Conservation (phyloP, 2,113 vertebrate genomes). For the Cottus gobio region DNA sequence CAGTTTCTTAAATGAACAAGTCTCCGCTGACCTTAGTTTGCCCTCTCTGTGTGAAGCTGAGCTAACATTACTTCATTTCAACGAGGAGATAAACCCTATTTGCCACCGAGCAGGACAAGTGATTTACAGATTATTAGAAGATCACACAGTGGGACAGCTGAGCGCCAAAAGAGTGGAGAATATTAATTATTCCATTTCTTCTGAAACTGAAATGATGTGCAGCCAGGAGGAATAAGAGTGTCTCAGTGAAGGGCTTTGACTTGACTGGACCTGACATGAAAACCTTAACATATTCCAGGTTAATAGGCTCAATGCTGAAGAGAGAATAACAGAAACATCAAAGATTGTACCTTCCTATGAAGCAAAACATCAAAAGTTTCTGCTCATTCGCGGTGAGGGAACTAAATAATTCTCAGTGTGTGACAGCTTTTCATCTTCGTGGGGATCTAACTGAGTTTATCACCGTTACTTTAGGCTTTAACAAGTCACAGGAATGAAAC, state of each 20-base stretch:
- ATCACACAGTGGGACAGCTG: conserved; percentile 33
- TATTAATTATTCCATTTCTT: conserved; percentile 50
- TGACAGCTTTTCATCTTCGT: conserved; percentile 19
- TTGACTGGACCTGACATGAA: not conserved
- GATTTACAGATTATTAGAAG: conserved; percentile 51
- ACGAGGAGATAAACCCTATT: conserved; percentile 21
- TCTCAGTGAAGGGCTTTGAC: conserved; percentile 1
- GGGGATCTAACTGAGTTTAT: conserved; percentile 13
- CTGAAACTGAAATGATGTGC: conserved; percentile 7
- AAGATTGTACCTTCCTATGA: conserved; percentile 6
- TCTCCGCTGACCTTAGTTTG: conserved; percentile 46
- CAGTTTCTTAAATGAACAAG: conserved; percentile 54
- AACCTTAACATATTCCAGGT: conserved; percentile 9
- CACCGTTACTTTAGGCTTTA: not conserved
- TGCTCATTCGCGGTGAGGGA: not conserved
- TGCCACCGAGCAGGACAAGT: conserved; percentile 22
- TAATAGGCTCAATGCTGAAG: not conserved
- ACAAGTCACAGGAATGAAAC: not conserved
- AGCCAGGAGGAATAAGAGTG: not conserved
- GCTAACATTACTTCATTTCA: conserved; percentile 58
- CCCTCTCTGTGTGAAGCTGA: conserved; percentile 44
- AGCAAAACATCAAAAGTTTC: conserved; percentile 11
- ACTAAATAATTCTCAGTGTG: not conserved
- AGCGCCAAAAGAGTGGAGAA: conserved; percentile 14
- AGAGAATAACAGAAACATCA: not conserved